phyloP scores from a whole-genome alignment of 2,888 invertebrate genomes.

The Leucoma salicis region DNA sequence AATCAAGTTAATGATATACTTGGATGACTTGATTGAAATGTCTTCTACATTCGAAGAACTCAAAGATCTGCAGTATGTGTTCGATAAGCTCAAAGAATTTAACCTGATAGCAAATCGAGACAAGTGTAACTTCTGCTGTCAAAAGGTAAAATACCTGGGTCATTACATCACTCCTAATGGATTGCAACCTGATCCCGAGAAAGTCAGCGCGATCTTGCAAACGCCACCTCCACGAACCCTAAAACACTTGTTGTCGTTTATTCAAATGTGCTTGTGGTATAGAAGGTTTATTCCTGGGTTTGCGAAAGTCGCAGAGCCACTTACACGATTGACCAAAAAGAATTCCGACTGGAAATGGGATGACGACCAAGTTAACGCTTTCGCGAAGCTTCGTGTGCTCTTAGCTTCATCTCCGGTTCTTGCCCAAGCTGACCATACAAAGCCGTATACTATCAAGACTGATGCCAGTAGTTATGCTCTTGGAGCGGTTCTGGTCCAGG shows the following conservation, averaged over 20 bases:
- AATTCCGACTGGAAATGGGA: constrained; percentile 29
- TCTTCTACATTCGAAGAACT: constrained; percentile 27
- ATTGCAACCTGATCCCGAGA: too few species aligned
- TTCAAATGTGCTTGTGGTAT: constrained; percentile 29
- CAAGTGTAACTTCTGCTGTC: too few species aligned
- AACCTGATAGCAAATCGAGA: too few species aligned
- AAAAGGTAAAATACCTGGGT: too few species aligned
- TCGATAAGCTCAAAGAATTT: too few species aligned
- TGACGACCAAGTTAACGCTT: constrained; percentile 24
- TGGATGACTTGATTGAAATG: constrained; percentile 37
- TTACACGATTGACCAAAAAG: too few species aligned
- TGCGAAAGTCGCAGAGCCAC: constrained; percentile 24
- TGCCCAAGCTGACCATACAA: background rate
- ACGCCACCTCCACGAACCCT: too few species aligned
- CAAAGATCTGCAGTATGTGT: constrained; percentile 18
- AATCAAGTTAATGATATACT: constrained; percentile 22
- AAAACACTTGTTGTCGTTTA: too few species aligned
- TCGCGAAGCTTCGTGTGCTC: background rate
- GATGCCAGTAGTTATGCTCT: background rate
- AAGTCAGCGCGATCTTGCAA: too few species aligned
- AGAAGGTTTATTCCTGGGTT: constrained; percentile 31
- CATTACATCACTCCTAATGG: too few species aligned
- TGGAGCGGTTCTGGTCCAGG: background rate
- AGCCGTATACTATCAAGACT: background rate
- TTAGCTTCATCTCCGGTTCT: background rate